Percentiles rank a stretch among this genome's conserved stretches.
These are phyloP conservation scores for Panopea generosa DNA, from an alignment of 2,888 invertebrate genomes.

Conservation along the genomic window DNA sequence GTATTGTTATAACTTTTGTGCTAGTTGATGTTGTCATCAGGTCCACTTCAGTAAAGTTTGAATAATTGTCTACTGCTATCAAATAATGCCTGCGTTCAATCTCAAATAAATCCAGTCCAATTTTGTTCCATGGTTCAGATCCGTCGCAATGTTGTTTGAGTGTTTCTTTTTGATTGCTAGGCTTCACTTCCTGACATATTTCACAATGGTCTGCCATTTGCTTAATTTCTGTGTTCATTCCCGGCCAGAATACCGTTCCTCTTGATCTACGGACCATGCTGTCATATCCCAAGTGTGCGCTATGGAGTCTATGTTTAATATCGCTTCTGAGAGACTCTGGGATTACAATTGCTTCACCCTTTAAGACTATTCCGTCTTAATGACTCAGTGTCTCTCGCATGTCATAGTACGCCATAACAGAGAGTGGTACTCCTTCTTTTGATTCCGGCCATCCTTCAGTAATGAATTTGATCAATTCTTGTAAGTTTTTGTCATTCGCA, in stretches of 20 bases:
- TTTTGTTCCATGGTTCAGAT: constrained; percentile 42
- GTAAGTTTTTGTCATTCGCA: not conserved
- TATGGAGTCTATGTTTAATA: constrained; percentile 20
- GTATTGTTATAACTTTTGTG: constrained; percentile 27
- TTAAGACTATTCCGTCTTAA: constrained; percentile 20
- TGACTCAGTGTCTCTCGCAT: constrained; percentile 28
- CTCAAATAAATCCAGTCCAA: constrained; percentile 43
- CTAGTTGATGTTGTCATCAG: constrained; percentile 23
- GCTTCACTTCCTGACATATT: not conserved
- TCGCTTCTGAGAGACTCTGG: constrained; percentile 26
- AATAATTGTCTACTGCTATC: constrained; percentile 45
- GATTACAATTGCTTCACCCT: constrained; percentile 17
- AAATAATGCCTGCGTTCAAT: constrained; percentile 31
- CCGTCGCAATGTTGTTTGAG: not conserved
- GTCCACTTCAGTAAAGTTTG: constrained; percentile 38
- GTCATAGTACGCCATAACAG: constrained; percentile 20
- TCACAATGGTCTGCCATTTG: not conserved
- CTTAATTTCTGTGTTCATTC: constrained; percentile 15
- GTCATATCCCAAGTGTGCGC: constrained; percentile 18
- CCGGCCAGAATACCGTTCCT: constrained; percentile 24
- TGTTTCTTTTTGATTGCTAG: constrained; percentile 3
- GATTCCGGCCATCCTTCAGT: constrained; percentile 27
- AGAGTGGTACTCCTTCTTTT: not conserved
- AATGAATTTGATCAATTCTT: constrained; percentile 6
- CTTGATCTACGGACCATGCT: constrained; percentile 4